Conservation (phyloP, 1,140 invertebrate genomes). For the Augochlora pura region DNA sequence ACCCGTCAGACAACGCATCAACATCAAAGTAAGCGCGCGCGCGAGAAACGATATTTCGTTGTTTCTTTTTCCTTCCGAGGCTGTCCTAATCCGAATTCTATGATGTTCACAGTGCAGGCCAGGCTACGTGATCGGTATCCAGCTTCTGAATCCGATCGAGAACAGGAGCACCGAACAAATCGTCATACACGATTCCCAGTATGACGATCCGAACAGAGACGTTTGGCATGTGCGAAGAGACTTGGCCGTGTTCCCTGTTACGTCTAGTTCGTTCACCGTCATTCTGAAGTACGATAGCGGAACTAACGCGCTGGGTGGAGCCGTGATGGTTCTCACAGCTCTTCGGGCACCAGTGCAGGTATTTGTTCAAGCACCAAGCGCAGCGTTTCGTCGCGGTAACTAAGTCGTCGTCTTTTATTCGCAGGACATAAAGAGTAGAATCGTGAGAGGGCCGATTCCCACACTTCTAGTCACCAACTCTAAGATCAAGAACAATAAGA, state of each 20-base stretch:
- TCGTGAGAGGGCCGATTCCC: slow-evolving; percentile 88
- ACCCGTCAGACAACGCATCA: slow-evolving; percentile 80
- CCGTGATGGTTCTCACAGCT: slow-evolving; percentile 91
- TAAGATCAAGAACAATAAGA: slow-evolving; percentile 89
- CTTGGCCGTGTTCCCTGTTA: slow-evolving; percentile 91
- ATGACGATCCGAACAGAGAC: slow-evolving; percentile 82
- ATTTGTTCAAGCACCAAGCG: not conserved
- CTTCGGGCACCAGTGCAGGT: slow-evolving; percentile 83
- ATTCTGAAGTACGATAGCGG: slow-evolving; percentile 92
- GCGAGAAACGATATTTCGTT: not conserved
- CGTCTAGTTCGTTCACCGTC: slow-evolving; percentile 91
- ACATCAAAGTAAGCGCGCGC: slow-evolving; percentile 70
- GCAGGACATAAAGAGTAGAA: slow-evolving; percentile 86
- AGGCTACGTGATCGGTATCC: slow-evolving; percentile 89
- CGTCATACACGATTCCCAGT: slow-evolving; percentile 87
- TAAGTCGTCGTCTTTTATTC: slow-evolving; percentile 65
- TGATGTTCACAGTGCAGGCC: slow-evolving; percentile 83
- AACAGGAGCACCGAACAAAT: slow-evolving; percentile 92
- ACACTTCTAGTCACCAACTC: slow-evolving; percentile 86
- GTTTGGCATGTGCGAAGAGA: slow-evolving; percentile 91
- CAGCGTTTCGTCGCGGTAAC: too few relatives aligned
- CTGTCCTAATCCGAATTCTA: too few relatives aligned
- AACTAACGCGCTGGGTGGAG: slow-evolving; percentile 87
- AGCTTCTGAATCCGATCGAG: slow-evolving; percentile 92
- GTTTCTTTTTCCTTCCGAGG: not conserved